Conservation (phyloP, 1,140 invertebrate species). For the Caerostris darwini region DNA sequence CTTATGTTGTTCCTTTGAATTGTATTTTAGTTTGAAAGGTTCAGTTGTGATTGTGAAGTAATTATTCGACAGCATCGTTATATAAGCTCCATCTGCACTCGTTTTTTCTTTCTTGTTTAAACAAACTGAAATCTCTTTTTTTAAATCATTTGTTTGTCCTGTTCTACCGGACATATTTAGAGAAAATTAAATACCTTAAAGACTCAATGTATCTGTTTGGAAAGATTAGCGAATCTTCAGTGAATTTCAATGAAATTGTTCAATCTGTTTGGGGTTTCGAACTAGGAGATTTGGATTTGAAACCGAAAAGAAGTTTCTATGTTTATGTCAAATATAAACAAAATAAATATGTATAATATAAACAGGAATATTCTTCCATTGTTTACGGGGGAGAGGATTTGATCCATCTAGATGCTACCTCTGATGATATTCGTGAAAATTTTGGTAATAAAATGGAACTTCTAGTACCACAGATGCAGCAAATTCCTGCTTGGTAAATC, state of each 20-base stretch:
- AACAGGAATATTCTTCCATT: no score
- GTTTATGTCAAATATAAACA: no score
- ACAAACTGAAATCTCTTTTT: not conserved
- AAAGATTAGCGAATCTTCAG: not conserved
- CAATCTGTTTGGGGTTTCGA: no score
- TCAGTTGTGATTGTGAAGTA: not conserved
- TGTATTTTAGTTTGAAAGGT: not conserved
- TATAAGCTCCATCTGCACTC: not conserved
- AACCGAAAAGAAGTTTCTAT: no score
- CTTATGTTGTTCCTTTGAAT: not conserved
- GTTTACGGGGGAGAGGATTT: no score
- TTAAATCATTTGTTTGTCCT: not conserved
- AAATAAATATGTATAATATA: no score
- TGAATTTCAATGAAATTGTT: conserved; percentile 12
- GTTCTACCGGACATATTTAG: not conserved
- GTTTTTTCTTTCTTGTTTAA: not conserved
- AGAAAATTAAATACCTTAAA: conserved; percentile 26
- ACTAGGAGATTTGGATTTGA: no score
- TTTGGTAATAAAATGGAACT: no score
- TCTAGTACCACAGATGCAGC: no score
- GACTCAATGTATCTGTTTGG: not conserved
- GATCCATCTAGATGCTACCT: no score
- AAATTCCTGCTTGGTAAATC: no score
- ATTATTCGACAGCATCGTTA: not conserved
- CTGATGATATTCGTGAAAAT: no score